Conservation (phyloP, 2,797 vertebrate genomes). For the Oreonectes daqikongensis region DNA sequence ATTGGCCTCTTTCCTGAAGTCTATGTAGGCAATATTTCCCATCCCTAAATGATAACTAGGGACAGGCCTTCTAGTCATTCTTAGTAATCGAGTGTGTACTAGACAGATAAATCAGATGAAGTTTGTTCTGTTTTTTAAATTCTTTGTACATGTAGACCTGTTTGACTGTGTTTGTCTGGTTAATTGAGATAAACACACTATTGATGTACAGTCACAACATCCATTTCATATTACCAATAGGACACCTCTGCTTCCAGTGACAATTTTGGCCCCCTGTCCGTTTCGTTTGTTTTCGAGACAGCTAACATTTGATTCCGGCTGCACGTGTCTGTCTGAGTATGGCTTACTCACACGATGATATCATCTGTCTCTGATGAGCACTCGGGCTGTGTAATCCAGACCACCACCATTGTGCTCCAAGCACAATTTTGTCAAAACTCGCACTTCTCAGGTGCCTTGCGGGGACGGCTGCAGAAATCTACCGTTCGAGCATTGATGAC, state of each 20-base stretch:
- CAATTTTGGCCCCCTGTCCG: background rate
- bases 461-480: background rate
- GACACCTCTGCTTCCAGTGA: too few relatives aligned
- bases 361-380: slow-evolving; percentile 58
- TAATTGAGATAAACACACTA: background rate
- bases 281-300: slow-evolving; percentile 5
- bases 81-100: background rate
- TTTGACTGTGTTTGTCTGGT: background rate
- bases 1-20: background rate
- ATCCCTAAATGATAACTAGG: background rate
- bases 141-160: background rate
- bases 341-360: slow-evolving; percentile 55
- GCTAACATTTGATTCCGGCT: background rate
- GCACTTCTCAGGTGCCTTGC: background rate
- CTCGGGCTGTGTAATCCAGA: slow-evolving; percentile 27
- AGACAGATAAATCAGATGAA: background rate
- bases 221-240: background rate
- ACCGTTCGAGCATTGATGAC: background rate
- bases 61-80: background rate
- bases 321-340: slow-evolving; percentile 20
- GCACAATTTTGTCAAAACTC: slow-evolving; percentile 18
- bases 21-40: slow-evolving; percentile 6
- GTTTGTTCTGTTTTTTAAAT: background rate
- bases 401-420: background rate
- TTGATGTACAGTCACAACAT: slow-evolving; percentile 8